A percentile compares a stretch with the other conserved stretches of the same genome.
Evolutionary conservation across 2,888 invertebrate genomes (phyloP).

Genomic region (Litoditis marina): DNA sequence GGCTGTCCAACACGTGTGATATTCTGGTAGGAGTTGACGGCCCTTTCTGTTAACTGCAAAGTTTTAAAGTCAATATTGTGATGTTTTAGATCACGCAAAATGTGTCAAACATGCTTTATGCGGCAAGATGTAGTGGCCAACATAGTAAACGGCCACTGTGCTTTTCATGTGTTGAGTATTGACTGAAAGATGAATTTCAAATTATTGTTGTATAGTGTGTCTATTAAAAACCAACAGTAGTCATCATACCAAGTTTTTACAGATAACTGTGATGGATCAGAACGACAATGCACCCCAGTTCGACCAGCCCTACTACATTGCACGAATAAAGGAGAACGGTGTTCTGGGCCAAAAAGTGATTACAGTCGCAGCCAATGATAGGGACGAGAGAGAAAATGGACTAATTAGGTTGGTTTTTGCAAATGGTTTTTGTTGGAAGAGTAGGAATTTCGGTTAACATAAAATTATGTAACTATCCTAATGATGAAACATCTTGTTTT

Average conservation of each 20-base stretch:
- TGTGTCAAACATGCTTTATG: too few relatives aligned
- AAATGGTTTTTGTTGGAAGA: neutral
- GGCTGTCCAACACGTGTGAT: slow-evolving; percentile 11
- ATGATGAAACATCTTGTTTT: too few relatives aligned
- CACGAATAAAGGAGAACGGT: slow-evolving; percentile 61
- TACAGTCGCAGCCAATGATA: slow-evolving; percentile 78
- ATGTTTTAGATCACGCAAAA: too few relatives aligned
- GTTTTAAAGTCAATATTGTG: too few relatives aligned
- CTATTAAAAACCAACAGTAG: too few relatives aligned
- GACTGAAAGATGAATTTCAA: too few relatives aligned
- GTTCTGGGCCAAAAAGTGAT: slow-evolving; percentile 71
- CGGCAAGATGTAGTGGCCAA: too few relatives aligned
- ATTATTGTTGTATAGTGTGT: too few relatives aligned
- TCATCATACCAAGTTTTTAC: slow-evolving; percentile 16
- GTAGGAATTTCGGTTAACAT: too few relatives aligned
- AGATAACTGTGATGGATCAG: slow-evolving; percentile 38
- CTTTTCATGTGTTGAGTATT: too few relatives aligned
- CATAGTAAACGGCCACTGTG: too few relatives aligned
- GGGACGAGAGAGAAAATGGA: slow-evolving; percentile 84
- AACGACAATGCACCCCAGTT: slow-evolving; percentile 48
- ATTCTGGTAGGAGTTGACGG: slow-evolving; percentile 6
- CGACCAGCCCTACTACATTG: slow-evolving; percentile 66
- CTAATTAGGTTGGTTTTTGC: slow-evolving; percentile 63
- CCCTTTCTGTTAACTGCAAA: neutral
- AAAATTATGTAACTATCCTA: too few relatives aligned